Evolutionary conservation across 2,113 vertebrate genomes (phyloP), one percentile per base, ranked within the genome.

Genomic region (Sinosuthora webbiana): DNA sequence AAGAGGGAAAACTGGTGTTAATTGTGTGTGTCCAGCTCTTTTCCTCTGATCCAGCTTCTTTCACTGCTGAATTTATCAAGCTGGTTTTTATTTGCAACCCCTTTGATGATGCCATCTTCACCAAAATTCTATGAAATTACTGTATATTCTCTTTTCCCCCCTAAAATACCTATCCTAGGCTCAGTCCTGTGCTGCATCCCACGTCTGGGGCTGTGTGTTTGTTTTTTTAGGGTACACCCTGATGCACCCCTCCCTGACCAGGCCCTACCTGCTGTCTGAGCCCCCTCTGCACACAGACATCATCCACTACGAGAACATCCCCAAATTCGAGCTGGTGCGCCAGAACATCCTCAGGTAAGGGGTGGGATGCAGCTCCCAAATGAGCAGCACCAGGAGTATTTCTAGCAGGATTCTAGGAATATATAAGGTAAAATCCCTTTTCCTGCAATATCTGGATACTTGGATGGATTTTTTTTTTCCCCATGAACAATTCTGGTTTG

Each of bases 291-390:
- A 99, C 98, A 99, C 99, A 0, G 99, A 99, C 90, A 99, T 99
- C 75, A 99, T 99, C 96, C 99, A 99, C 95, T 99, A 99, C 2
- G 99, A 99, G 98, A 99, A 99, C 64, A 99, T 99, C 68, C 99
- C 99, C 6, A 98, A 99, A 31, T 99, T 99, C 62, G 98, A 99
- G 73, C 97, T 98, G 73, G 99, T 99, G 64, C 98, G 99, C 62
- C 99, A 99, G 94, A 99, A 99, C 97, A 99, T 99, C 96, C 98
- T 99, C 71, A 99, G 99, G 99, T 99, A 59, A 97, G 97, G 59
- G 33, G 2, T 1, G 28, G 57, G 37, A 0, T 47, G n/a, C 42
- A 37, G 6, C 17, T 37, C 74, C 68, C 67, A 55, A 8, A 0
- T 10, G 6, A 56, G 55, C 41, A 59, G 20, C 41, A 41, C 45